Evolutionary conservation across 1,140 invertebrate species (phyloP), one percentile per base, ranked within the genome.

Genomic region (Hydropsyche tenuis): DNA sequence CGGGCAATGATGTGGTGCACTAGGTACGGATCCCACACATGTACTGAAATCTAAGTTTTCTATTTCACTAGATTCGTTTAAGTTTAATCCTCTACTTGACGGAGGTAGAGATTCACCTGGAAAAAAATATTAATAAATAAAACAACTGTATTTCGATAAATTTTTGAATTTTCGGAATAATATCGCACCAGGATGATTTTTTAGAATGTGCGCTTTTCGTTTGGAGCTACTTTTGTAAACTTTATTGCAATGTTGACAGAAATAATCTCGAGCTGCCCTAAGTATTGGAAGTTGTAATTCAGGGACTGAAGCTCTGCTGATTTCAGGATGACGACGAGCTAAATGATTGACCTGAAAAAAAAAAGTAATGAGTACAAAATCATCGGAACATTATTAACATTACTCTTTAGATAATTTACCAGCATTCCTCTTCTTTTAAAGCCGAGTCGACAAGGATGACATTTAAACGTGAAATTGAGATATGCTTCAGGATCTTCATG

Each of bases 201-300:
- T 94, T 77, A 94, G 82, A 74, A 95, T 94, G 80, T 96, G 94
- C 12, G 89, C 88, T 83, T 95, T 96, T 63, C 93, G 85, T 80
- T 95, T 95, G 1, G 92, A 92, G 80, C 92, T 94, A 74, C 92
- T 94, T 82, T 94, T 94, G 81, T 95, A 96, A 48, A 93, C 89
- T 85, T 94, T 94, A 69, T 94, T 91, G 81, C 94, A 96, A 80
- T 95, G 93, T 79, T 93, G 91, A 81, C 94, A 96, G 82, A 90
- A 94, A 82, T 93, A 96, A 82, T 94, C 91, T 48, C 90, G 86
- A 11, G 91, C 92, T n/a, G 91, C 89, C 78, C 92, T 88, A 18
- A 94, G 82, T 77, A 96, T 94, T 0, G 94, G 94, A 69, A 93
- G 83, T 81, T 93, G 94, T 14, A 96, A 85, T 83, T 95, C 93